Base-by-base conservation (phyloP, 2,113 vertebrate species). In the Tetrax tetrax region DNA sequence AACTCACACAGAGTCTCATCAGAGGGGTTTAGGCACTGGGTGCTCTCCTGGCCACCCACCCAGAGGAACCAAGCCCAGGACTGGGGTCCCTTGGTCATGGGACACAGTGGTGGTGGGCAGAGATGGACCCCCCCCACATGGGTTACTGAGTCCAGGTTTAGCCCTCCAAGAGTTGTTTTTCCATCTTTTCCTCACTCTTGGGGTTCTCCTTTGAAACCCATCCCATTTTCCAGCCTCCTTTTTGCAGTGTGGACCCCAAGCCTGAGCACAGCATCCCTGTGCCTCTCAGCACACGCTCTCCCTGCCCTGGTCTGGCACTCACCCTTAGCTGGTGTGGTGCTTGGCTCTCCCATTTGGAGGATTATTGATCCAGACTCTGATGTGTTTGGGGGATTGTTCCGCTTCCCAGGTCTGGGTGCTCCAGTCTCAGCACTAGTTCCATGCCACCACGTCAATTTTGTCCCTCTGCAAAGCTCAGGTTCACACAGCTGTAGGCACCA, bases 221-320 rank as follows among this genome's bases (percentile, higher is more conserved):
- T 37, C 54, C 28, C 4, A 6, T 60, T 78, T 93, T 53, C 35
- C 72, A 92, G 41, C 3, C 27, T 27, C 23, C 10, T 56, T 90
- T 56, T 14, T 54, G 56, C 29, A 66, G 28, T 2, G 3, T 5
- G 28, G 29, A 64, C 22, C 57, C 50, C 3, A 4, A 45, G 4
- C 14, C 31, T 48, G 22, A 12, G 41, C 63, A 72, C 85, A 83
- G 38, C 35, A 51, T 12, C 23, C 51, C 77, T 6, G 3, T 48
- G 33, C 35, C 29, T 11, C 54, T 68, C 69, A n/a, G 31, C 5
- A 13, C 8, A 8, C 0, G 0, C 5, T 33, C 29, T 28, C n/a
- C 50, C 35, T 25, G 11, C 45, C 10, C 24, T 5, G 18, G 19
- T 25, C 25, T 83, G 50, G 27, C 12, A 48, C 37, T 31, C 37